Conservation (phyloP, 2,888 invertebrate species). For the Drosophila conformis region DNA sequence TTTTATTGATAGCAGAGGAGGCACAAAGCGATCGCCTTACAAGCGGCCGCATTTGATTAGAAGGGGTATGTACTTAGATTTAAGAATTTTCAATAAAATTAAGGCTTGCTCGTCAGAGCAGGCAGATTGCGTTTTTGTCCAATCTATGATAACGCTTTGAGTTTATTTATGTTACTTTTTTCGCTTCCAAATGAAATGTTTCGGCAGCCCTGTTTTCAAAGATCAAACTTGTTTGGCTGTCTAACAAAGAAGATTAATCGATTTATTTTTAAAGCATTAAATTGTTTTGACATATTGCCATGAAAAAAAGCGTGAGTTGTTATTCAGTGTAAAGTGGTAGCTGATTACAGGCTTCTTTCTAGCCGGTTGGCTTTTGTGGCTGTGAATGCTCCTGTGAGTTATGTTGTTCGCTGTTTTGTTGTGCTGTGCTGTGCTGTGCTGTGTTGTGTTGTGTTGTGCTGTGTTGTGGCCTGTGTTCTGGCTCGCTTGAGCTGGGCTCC, state of each 20-base stretch:
- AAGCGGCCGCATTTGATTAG: neutral
- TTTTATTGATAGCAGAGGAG: neutral
- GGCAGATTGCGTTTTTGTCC: neutral
- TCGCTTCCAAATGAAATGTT: too few relatives aligned
- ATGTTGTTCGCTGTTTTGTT: constrained; percentile 1
- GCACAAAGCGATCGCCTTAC: neutral
- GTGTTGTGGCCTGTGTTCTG: constrained; percentile 24
- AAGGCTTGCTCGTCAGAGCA: neutral
- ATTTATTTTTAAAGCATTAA: neutral
- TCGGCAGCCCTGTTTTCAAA: neutral
- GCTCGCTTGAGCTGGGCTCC: constrained; percentile 34
- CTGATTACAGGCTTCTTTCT: constrained; percentile 3
- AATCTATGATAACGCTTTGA: too few relatives aligned
- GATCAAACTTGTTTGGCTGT: neutral
- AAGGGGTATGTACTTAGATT: neutral
- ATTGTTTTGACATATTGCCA: neutral
- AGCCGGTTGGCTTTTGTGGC: constrained; percentile 7
- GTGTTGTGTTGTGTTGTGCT: neutral
- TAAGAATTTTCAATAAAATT: neutral
- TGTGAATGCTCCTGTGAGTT: neutral
- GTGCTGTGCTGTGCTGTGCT: neutral
- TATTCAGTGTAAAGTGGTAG: neutral
- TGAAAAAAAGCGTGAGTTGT: neutral
- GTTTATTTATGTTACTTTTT: too few relatives aligned
- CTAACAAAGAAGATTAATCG: neutral